Base-by-base conservation (phyloP, 2,797 vertebrate genomes). In the Amphiprion clarkii region DNA sequence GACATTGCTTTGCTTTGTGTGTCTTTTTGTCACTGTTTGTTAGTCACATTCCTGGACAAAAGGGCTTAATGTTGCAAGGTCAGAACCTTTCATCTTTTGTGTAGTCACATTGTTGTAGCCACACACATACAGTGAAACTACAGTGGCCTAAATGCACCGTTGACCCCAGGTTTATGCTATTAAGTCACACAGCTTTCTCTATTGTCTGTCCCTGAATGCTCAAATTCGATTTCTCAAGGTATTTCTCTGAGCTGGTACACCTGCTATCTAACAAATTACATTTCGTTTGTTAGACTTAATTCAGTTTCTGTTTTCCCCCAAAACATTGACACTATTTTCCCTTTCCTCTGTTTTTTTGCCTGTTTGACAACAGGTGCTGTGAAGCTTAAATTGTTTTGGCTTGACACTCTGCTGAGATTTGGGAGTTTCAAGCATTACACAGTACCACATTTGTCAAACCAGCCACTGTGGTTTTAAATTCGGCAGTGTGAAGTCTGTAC, bases 41-140 rank as follows among this genome's bases (percentile, higher is more conserved):
- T 74, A 48, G 67, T 71, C 44, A 53, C 5, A 0, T 77, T 80
- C 16, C n/a, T 21, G 27, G 58, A 71, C 9, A 59, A 82, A 81
- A 75, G 21, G 56, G 60, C 58, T 79, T 81, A 57, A 70, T 63
- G 42, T 78, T 60, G 49, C 4, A 44, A 56, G 53, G 46, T 79
- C 29, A 29, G 33, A 63, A 61, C 44, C 23, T 14, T 0, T 6
- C 49, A 56, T 62, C 31, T 57, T 21, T 46, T 59, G 36, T 49
- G 21, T 40, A 51, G 33, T 67, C 59, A 29, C 59, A 7, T 67
- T 69, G 36, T 52, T 75, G 53, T 40, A 58, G 59, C 58, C 23
- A 48, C 36, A 61, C n/a, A 51, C 29, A 46, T 14, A 54, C 5
- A 60, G 54, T 67, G 70, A 52, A 73, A 66, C 76, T 71, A 59